Evolutionary conservation across 2,797 vertebrate species (phyloP), one percentile per base, ranked within the genome.

Genomic region (Geotria australis): DNA sequence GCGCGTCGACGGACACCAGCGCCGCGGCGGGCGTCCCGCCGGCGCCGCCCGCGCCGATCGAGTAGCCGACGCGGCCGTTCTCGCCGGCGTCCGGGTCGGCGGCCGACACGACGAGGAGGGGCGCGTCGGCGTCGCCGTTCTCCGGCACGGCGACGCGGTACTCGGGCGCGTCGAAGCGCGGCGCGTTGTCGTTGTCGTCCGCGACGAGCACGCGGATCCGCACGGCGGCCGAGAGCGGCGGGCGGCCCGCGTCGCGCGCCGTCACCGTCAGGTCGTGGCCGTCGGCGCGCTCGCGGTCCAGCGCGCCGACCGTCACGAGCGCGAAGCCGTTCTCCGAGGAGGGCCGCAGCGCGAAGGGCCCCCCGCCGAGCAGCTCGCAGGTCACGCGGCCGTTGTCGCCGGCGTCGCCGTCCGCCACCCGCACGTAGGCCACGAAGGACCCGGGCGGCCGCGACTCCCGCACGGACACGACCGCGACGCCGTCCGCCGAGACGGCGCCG

Each of bases 121-220:
- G 51, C 8, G 9, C 85, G 47, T 74, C 73, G 38, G 85, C 83
- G 0, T 81, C 84, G 61, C 85, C 86, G 45, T 93, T 94, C 63
- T 80, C 51, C 15, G n/a, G 12, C 8, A 55, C 12, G 9, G 51
- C 55, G n/a, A 15, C 79, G 47, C 83, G 81, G 3, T 85, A 72
- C 12, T 84, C 59, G 2, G 88, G 88, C 47, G 80, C 80, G 49
- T 91, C 74, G 56, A 93, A 79, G 9, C 78, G 66, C 1, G 88
- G 88, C 1, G 79, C 74, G 61, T 91, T 96, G 75, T 96, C 88
- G 13, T 96, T 96, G 67, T 94, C 84, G 60, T 93, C 86, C 66
- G 91, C 80, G 1, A 93, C 76, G 59, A 88, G 70, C 58, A 94
- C 79, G 67, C 79, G 73, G 57, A 93, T 81, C 0, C 83, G 93